These are phyloP conservation scores for Creontiades dilutus DNA, from an alignment of 2,888 invertebrate genomes.

Conservation along the genomic window DNA sequence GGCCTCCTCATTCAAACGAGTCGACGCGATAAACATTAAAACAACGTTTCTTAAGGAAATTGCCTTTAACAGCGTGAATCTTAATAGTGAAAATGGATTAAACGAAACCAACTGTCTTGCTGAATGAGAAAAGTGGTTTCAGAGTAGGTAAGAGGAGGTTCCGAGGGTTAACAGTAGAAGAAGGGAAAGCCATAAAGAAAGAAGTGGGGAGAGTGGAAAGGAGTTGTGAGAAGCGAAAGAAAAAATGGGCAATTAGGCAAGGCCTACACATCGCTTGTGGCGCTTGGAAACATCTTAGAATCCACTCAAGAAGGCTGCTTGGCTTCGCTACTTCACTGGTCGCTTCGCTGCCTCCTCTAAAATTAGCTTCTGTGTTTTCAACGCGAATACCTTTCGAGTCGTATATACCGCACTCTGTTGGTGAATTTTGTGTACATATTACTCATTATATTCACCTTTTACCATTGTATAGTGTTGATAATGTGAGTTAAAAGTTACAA, in stretches of 20 bases:
- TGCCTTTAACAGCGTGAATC: neutral
- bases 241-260: slow-evolving; percentile 59
- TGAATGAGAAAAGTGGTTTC: slow-evolving; percentile 8
- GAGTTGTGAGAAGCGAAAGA: slow-evolving; percentile 19
- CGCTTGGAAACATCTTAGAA: slow-evolving; percentile 57
- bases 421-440: too few relatives aligned
- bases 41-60: neutral
- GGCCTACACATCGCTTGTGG: slow-evolving; percentile 38
- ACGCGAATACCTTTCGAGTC: too few relatives aligned
- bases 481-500: too few relatives aligned
- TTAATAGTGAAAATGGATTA: neutral
- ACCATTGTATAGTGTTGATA: too few relatives aligned
- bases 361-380: too few relatives aligned
- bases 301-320: slow-evolving; percentile 10
- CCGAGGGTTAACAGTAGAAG: neutral
- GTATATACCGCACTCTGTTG: too few relatives aligned
- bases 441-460: too few relatives aligned
- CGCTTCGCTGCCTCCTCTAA: neutral
- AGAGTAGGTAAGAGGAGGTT: neutral
- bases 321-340: neutral
- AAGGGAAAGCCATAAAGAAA: neutral
- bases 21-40: too few relatives aligned
- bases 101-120: neutral
- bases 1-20: too few relatives aligned
- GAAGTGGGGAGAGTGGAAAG: slow-evolving; percentile 4